Conservation (phyloP, 2,113 vertebrate genomes). For the Galemys pyrenaicus region DNA sequence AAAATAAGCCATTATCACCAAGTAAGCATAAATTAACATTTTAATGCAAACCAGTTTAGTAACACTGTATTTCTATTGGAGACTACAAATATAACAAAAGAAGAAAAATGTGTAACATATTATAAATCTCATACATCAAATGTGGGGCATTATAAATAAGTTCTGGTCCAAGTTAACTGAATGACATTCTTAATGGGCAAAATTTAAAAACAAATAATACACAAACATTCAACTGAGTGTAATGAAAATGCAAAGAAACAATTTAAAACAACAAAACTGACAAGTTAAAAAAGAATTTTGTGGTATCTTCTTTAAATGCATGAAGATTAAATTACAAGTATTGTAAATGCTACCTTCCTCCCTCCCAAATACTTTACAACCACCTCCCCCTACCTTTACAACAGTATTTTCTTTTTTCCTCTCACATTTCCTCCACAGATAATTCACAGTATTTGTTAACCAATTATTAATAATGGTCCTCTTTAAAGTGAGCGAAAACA, state of each 20-base stretch:
- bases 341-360: background rate
- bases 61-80: conserved; percentile 49
- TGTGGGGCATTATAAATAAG: conserved; percentile 64
- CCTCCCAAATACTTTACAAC: conserved; percentile 24
- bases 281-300: background rate
- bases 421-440: conserved; percentile 3
- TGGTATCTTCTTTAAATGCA: conserved; percentile 13
- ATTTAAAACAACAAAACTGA: conserved; percentile 31
- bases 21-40: conserved; percentile 50
- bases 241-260: conserved; percentile 46
- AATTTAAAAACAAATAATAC: conserved; percentile 42
- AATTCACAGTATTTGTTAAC: background rate
- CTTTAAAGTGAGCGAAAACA: background rate
- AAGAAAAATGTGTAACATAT: conserved; percentile 48
- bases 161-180: conserved; percentile 67
- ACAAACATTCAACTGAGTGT: background rate
- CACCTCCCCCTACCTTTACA: background rate
- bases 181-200: conserved; percentile 56
- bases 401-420: conserved; percentile 34
- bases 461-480: background rate
- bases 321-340: conserved; percentile 53
- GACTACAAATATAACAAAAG: conserved; percentile 70
- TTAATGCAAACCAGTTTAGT: conserved; percentile 18
- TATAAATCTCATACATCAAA: conserved; percentile 59
- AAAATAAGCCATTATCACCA: conserved; percentile 14